phyloP scores from a whole-genome alignment of 2,797 vertebrate species.

The Chromis chromis region DNA sequence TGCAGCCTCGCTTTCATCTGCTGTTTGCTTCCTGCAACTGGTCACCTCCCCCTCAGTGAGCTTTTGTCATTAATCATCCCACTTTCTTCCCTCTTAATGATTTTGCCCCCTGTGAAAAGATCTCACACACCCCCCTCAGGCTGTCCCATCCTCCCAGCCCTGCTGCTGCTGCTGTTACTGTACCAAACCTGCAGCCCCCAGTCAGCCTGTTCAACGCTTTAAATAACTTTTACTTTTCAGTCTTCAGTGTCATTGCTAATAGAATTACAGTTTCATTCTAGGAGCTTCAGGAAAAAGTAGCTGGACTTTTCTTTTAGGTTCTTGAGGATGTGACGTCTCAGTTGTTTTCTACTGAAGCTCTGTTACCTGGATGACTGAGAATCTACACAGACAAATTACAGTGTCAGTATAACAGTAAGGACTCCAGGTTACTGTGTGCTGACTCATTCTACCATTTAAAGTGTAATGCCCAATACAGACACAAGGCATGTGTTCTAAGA shows the following conservation, averaged over 20 bases:
- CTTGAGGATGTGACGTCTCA: too few species aligned
- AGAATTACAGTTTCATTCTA: slow-evolving; percentile 3
- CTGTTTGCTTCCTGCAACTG: slow-evolving; percentile 49
- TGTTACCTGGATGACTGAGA: too few species aligned
- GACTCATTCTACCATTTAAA: neutral
- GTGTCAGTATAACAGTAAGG: neutral
- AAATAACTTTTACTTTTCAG: slow-evolving; percentile 15
- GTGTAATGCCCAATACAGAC: neutral
- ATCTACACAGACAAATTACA: neutral
- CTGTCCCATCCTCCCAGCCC: neutral
- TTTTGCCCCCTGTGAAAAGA: slow-evolving; percentile 20
- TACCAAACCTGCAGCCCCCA: neutral
- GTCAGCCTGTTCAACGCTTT: slow-evolving; percentile 5
- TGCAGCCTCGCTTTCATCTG: slow-evolving; percentile 60
- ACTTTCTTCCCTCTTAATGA: slow-evolving; percentile 35
- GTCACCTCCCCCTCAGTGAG: slow-evolving; percentile 5
- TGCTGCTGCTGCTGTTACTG: slow-evolving; percentile 18
- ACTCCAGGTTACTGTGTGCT: neutral
- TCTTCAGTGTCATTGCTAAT: slow-evolving; percentile 2
- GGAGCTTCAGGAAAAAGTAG: too few species aligned
- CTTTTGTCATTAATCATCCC: slow-evolving; percentile 50
- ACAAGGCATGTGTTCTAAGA: too few species aligned
- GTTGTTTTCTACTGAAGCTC: too few species aligned
- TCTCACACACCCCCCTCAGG: slow-evolving; percentile 15
- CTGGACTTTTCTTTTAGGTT: too few species aligned